Conservation (phyloP, 1,140 invertebrate genomes). For the Apocrypta bakeri region DNA sequence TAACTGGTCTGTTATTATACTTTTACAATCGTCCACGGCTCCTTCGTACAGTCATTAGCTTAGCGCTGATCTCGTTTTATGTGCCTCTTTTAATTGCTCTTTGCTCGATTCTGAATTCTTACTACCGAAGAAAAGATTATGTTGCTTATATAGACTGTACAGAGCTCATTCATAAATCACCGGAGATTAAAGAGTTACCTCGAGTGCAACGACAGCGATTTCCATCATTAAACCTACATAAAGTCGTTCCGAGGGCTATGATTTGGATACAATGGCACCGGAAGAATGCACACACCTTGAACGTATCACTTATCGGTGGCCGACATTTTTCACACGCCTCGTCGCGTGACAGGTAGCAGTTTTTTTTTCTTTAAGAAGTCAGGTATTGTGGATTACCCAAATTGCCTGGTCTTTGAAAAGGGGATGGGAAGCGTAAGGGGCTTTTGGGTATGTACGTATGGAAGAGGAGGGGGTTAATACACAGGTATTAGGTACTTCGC, state of each 20-base stretch:
- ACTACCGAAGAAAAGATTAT: neutral
- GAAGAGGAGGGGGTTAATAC: neutral
- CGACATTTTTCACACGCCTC: slow-evolving; percentile 15
- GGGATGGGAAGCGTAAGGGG: neutral
- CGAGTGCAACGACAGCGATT: neutral
- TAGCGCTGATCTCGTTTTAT: neutral
- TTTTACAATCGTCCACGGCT: neutral
- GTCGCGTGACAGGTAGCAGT: slow-evolving; percentile 7
- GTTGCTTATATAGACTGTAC: too few species aligned
- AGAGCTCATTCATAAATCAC: neutral
- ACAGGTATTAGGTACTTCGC: slow-evolving; percentile 20
- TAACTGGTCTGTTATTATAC: neutral
- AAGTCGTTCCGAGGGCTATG: slow-evolving; percentile 4
- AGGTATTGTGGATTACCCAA: slow-evolving; percentile 25
- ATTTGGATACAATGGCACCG: neutral
- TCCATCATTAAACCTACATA: slow-evolving; percentile 5
- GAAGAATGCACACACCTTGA: neutral
- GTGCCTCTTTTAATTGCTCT: neutral
- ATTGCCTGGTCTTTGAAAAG: neutral
- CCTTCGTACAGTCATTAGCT: neutral
- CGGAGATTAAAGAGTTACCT: neutral
- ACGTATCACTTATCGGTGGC: slow-evolving; percentile 8
- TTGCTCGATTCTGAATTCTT: neutral
- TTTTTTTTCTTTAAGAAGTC: neutral
- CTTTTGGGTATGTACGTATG: neutral